phyloP scores from a whole-genome alignment of 2,113 vertebrate genomes.

The Alaudala cheleensis region DNA sequence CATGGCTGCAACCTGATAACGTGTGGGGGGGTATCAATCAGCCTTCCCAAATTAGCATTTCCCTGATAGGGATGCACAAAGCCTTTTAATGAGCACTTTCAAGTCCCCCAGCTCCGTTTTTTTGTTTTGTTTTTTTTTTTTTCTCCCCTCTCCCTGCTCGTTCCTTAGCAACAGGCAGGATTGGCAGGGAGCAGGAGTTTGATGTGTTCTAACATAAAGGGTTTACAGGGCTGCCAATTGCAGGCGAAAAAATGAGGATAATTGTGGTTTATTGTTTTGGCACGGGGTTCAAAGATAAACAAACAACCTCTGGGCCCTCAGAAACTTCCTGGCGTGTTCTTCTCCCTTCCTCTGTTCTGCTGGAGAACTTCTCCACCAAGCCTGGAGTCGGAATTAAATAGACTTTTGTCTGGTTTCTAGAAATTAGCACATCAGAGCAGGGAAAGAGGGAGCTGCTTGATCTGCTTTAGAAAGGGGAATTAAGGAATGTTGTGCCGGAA shows the following conservation, averaged over 20 bases:
- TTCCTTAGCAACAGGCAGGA: slow-evolving; percentile 77
- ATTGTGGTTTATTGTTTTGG: slow-evolving; percentile 69
- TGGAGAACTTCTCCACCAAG: not conserved
- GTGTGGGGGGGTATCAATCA: slow-evolving; percentile 63
- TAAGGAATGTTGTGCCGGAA: not conserved
- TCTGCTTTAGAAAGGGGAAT: not conserved
- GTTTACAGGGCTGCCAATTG: slow-evolving; percentile 59
- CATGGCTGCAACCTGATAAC: slow-evolving; percentile 57
- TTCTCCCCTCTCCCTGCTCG: slow-evolving; percentile 55
- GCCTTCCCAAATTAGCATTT: slow-evolving; percentile 71
- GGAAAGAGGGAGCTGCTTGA: not conserved
- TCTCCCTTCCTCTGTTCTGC: not conserved
- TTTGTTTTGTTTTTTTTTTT: not conserved
- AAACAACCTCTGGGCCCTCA: slow-evolving; percentile 43
- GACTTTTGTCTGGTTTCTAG: slow-evolving; percentile 13
- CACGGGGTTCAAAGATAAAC: slow-evolving; percentile 69
- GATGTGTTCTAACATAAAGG: slow-evolving; percentile 66
- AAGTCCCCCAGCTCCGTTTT: slow-evolving; percentile 45
- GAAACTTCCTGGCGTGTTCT: slow-evolving; percentile 15
- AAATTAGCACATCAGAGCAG: slow-evolving; percentile 25
- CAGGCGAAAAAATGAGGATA: slow-evolving; percentile 63
- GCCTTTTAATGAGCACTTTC: slow-evolving; percentile 75
- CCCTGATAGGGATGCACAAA: slow-evolving; percentile 69
- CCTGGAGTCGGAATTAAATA: not conserved
- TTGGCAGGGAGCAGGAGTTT: slow-evolving; percentile 71